Evolutionary conservation across 2,888 invertebrate genomes (phyloP), one percentile per base, ranked within the genome.

Genomic region (Andrena hattorfiana): DNA sequence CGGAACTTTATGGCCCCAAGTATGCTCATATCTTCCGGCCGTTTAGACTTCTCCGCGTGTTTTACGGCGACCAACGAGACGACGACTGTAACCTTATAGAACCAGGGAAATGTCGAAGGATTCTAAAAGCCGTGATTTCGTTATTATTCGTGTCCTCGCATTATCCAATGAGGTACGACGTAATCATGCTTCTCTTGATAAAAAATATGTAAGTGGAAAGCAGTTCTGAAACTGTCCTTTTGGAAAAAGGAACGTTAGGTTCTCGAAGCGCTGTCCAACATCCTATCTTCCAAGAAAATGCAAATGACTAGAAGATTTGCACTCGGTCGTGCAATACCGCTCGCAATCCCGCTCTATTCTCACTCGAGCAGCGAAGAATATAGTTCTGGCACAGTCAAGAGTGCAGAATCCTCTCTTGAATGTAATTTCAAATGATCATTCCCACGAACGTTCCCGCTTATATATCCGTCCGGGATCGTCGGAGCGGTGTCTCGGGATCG

Each of bases 21-120:
- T 26, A 23, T 51, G 13, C 51, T 54, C 60, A 7, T 63, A 62
- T 72, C 28, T 49, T 42, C 28, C 30, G 13, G 13, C 42, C n/a
- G 26, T 16, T 42, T 30, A 16, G 32, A 69, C 48, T 42, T 60
- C 59, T 51, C 48, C 10, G 59, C 48, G 16, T 56, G 56, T 63
- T 74, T 74, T 68, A 78, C 5, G 67, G 56, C 67, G 23, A 60
- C 5, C 7, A 48, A 63, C 68, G 54, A 32, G 63, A 56, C 49
- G 28, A 51, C 23, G 35, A 35, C 23, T 5, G 49, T 32, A 26
- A 51, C 6, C 48, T 54, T 35, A 76, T 62, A 70, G 16, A 42
- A 70, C 62, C 64, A 49, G 20, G 20, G n/a, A 30, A 56, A 71
- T 30, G 64, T 64, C 8, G 64, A 49, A 30, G 10, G 51, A 60